Evolutionary conservation across 1,140 invertebrate species (phyloP), one percentile per base, ranked within the genome.

Genomic region (Zophobas morio): DNA sequence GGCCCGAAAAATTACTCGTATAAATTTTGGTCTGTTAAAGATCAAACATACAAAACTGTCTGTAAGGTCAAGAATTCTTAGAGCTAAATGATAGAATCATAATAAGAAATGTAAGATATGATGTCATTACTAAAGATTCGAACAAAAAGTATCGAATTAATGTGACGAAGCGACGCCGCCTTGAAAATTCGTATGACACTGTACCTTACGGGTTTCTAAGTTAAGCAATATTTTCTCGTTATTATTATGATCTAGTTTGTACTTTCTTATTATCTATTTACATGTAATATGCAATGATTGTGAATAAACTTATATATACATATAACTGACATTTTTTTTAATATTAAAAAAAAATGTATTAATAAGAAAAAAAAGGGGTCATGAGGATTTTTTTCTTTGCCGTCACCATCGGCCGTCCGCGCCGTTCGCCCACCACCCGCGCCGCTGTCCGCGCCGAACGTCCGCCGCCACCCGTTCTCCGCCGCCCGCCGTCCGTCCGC

Each of bases 1-100:
- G 77, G 77, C 3, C 72, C 77, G 2, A 78, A 78, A 78, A 78
- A 63, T 49, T 78, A 78, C 51, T 72, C 72, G 1, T 78, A 75
- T 34, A 75, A 35, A 53, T 51, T 49, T 8, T 74, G 42, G 35
- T 42, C 35, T 4, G 49, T 2, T 53, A 20, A 20, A 53, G 1
- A 71, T 42, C 46, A 6, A 3, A 71, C 35, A 33, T 2, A 33
- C 4, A 66, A 66, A 66, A 57, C 35, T 33, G 3, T 57, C 2
- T n/a, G 32, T 33, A 57, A 33, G 35, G 54, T 57, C 32, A 57
- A 57, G n/a, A n/a, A n/a, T n/a, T n/a, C n/a, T 57, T 57, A 3
- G 54, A 57, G 6, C 2, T n/a, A 2, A n/a, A 33, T 57, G 34
- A 63, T 53, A 3, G 49, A 53, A 53, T 53, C 20, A 2, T 53